Percentiles rank a stretch among this genome's conserved stretches.
Evolutionary conservation across 2,888 invertebrate species (phyloP).

Genomic region (Sympetrum striolatum): DNA sequence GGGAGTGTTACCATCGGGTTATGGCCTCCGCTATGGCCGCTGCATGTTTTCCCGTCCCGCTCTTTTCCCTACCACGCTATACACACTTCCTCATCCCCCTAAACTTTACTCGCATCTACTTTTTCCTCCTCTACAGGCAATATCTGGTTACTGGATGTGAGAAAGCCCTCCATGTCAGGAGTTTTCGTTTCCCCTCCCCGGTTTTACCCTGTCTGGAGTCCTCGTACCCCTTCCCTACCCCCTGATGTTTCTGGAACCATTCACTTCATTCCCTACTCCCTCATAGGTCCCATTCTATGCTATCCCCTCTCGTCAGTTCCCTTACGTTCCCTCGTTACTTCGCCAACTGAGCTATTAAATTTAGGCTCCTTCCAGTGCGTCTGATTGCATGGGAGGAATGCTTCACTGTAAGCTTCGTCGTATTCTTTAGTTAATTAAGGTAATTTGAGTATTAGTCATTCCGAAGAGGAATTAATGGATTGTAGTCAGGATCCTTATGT

Average conservation of each 20-base stretch:
- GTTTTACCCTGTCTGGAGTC: background rate
- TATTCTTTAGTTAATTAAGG: background rate
- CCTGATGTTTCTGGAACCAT: background rate
- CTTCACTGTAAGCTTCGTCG: background rate
- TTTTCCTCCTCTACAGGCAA: background rate
- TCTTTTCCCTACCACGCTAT: background rate
- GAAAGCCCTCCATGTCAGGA: background rate
- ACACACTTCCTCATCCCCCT: background rate
- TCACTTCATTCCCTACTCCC: background rate
- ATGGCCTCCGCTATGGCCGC: background rate
- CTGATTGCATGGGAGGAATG: background rate
- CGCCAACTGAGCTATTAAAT: background rate
- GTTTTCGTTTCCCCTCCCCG: background rate
- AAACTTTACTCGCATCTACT: background rate
- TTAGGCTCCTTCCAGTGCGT: background rate
- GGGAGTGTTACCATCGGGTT: background rate
- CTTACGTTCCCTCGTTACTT: background rate
- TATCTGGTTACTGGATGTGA: background rate
- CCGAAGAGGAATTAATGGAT: too few species aligned
- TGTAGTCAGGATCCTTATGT: too few species aligned
- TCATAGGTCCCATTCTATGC: background rate
- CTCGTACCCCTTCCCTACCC: background rate
- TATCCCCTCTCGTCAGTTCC: too few species aligned
- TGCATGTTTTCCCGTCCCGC: background rate
- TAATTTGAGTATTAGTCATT: background rate